Base-by-base conservation (phyloP, 2,888 invertebrate genomes). In the Ormyrus thymus region DNA sequence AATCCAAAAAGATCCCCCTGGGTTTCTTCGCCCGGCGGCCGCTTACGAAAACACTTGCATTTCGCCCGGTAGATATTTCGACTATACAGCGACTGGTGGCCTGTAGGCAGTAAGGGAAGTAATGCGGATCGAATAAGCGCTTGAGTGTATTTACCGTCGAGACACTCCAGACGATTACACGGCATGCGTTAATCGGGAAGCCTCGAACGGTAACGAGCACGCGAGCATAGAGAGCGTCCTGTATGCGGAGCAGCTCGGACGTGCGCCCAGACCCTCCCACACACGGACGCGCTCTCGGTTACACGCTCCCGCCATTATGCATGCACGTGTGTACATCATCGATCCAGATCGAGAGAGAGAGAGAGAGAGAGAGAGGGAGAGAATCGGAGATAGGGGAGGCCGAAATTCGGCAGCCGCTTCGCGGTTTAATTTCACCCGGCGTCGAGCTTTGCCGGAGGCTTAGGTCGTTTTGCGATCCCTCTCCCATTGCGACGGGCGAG, bases 291-390 rank as follows among this genome's bases (percentile, higher is more conserved):
- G 46, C 29, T 29, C 29, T 29, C 29, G 46, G 66, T 64, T 64
- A 64, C 74, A 66, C 51, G 58, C 43, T 45, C 66, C 59, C 50
- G 76, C 13, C 62, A 69, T 76, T 76, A 75, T 75, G 75, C 61
- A 68, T 75, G 75, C 59, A 66, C 29, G 76, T 71, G 70, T 64
- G 76, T 76, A 76, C 70, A 71, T 53, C 56, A 70, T 64, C 64
- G 76, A 76, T 70, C 51, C 70, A 29, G 15, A 46, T 9, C 13
- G 11, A 7, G 13, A 29, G 29, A 29, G 29, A 29, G 29, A 29
- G 29, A 29, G 29, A 29, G 29, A 29, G 29, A 29, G 29, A 29
- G 29, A 29, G 29, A 29, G 29, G 2, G 29, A 29, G 29, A 29
- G 29, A 29, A 2, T 29, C 29, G 2, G 29, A 29, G 29, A 29